Conservation (phyloP, 2,113 vertebrate genomes). For the Stigmatopora nigra region DNA sequence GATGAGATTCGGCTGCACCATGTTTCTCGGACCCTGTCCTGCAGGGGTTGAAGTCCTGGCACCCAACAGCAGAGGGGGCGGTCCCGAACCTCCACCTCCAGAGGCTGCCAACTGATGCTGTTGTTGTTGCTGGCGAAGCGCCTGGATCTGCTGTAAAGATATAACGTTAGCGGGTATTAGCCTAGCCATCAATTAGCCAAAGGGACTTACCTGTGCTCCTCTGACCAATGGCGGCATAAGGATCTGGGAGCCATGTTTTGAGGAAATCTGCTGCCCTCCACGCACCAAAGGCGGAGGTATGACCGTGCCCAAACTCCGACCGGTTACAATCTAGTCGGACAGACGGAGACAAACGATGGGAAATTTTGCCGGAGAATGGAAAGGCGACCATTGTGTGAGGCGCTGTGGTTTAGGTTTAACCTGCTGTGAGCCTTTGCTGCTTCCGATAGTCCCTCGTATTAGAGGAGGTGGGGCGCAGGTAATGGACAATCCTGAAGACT, state of each 20-base stretch:
- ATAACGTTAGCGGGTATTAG: slow-evolving; percentile 48
- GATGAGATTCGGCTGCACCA: slow-evolving; percentile 80
- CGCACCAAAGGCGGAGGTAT: slow-evolving; percentile 89
- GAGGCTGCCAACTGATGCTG: slow-evolving; percentile 82
- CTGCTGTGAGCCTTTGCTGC: slow-evolving; percentile 80
- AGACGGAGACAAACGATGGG: background rate
- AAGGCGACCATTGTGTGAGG: background rate
- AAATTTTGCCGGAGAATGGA: background rate
- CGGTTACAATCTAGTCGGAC: slow-evolving; percentile 64
- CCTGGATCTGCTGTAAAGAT: slow-evolving; percentile 87
- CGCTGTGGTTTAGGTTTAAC: slow-evolving; percentile 58
- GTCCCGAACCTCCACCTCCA: slow-evolving; percentile 72
- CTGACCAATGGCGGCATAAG: slow-evolving; percentile 91
- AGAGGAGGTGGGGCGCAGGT: slow-evolving; percentile 82
- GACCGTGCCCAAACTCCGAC: slow-evolving; percentile 75
- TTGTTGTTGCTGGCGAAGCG: slow-evolving; percentile 84
- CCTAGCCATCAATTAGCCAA: background rate
- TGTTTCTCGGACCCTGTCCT: slow-evolving; percentile 75
- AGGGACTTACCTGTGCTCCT: slow-evolving; percentile 81
- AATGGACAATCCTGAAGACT: slow-evolving; percentile 76
- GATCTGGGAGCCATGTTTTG: slow-evolving; percentile 83
- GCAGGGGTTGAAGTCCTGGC: slow-evolving; percentile 77
- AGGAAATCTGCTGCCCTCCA: slow-evolving; percentile 79
- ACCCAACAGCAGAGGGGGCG: slow-evolving; percentile 85
- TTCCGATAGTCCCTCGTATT: slow-evolving; percentile 77